phyloP scores from a whole-genome alignment of 37 sponge, comb jelly and placozoan species.

The Chondrosia reniformis region DNA sequence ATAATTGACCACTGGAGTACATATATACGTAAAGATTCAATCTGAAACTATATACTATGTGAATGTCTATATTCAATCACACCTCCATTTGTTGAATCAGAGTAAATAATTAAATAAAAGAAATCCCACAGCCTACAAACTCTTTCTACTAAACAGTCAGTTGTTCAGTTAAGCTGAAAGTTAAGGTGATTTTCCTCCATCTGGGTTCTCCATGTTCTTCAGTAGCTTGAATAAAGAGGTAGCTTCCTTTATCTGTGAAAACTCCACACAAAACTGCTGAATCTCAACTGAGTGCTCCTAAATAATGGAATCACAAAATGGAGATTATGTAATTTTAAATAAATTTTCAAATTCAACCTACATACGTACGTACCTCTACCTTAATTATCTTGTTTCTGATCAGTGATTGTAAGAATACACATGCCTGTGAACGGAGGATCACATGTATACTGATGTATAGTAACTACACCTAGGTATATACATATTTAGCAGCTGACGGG shows the following conservation, averaged over 20 bases:
- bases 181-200: neutral
- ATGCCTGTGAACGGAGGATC: constrained; percentile 45
- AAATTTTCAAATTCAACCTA: too few relatives aligned
- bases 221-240: constrained; percentile 84
- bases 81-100: too few relatives aligned
- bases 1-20: too few relatives aligned
- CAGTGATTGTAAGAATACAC: constrained; percentile 96
- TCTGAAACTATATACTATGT: too few relatives aligned
- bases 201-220: constrained; percentile 67
- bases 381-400: constrained; percentile 87
- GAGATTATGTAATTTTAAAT: constrained; percentile 7
- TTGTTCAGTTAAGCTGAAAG: too few relatives aligned
- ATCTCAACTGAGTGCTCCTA: constrained; percentile 86
- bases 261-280: constrained; percentile 86
- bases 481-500: neutral
- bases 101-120: too few relatives aligned
- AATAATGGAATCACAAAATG: neutral
- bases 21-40: too few relatives aligned
- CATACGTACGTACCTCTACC: constrained; percentile 60
- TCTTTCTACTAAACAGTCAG: too few relatives aligned
- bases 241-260: constrained; percentile 80
- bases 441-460: neutral
- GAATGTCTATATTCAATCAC: too few relatives aligned
- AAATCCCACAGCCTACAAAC: too few relatives aligned
- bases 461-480: neutral